Evolutionary conservation across 2,888 invertebrate genomes (phyloP), one percentile per base, ranked within the genome.

Genomic region (Conomelus anceps): DNA sequence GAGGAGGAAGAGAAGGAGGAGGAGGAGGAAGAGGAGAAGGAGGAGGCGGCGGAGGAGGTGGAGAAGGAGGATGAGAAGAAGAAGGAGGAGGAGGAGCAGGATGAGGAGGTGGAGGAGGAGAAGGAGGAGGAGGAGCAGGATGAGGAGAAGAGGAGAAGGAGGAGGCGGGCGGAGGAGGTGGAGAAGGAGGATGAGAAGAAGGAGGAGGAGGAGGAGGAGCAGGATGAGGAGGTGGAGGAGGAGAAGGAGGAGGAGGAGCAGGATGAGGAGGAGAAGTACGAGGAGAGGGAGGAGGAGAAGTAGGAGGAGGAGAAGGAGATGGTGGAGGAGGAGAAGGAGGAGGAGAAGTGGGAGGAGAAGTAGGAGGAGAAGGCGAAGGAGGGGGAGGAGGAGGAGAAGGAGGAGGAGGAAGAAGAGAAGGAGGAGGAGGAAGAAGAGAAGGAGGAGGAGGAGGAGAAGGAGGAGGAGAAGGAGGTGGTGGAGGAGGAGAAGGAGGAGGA

Each of bases 381-480:
- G n/a, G n/a, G n/a, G n/a, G n/a, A n/a, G n/a, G n/a, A n/a, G n/a
- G n/a, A 63, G 85, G 90, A 89, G 41, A 89, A 90, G 90, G 85
- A 63, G 89, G 89, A 88, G 86, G 85, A 22, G 29, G 89, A 89
- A 29, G 88, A 88, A 89, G 88, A 88, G 90, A 88, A 24, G 89
- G 90, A 85, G 84, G 86, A 63, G 89, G 85, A 88, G 34, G 88
- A 88, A 90, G 86, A 24, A 34, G 84, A 86, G 89, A 88, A 89
- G 89, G 88, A 87, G 22, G 90, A 90, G 86, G 89, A 85, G 89
- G 90, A 90, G n/a, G n/a, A n/a, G n/a, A n/a, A n/a, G n/a, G n/a
- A n/a, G n/a, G n/a, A n/a, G n/a, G n/a, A n/a, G n/a, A n/a, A n/a
- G n/a, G n/a, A n/a, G n/a, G n/a, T 29, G 85, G 90, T 89, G 41